Conservation (phyloP, 2,888 invertebrate species). For the Leptinotarsa peninsularis region DNA sequence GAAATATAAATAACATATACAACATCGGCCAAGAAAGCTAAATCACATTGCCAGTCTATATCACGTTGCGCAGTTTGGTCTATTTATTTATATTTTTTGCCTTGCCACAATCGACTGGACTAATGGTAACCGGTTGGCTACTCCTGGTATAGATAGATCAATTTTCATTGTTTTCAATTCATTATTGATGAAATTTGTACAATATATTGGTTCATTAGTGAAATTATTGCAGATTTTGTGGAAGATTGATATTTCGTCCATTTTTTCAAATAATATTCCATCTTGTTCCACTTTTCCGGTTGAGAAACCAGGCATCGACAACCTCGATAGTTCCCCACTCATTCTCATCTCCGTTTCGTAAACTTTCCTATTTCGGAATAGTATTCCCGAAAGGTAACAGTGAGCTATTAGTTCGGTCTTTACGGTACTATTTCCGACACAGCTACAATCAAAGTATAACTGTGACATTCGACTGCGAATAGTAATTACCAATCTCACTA, state of each 20-base stretch:
- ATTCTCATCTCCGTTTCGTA: background rate
- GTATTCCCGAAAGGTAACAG: background rate
- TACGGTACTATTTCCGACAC: background rate
- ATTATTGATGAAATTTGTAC: no score
- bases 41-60: no score
- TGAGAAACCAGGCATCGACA: background rate
- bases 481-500: conserved; percentile 58
- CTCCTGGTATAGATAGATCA: no score
- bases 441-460: conserved; percentile 48
- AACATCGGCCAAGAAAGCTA: no score
- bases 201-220: no score
- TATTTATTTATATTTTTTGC: no score
- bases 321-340: background rate
- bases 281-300: background rate
- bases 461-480: conserved; percentile 57
- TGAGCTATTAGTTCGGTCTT: conserved; percentile 1
- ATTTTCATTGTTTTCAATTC: no score
- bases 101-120: no score
- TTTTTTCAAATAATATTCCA: background rate
- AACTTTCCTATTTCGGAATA: background rate
- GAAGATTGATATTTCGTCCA: background rate
- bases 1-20: no score
- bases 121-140: no score
- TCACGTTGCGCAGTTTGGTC: no score
- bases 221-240: no score